Conservation (phyloP, 2,113 vertebrate genomes). For the Psammodynastes pulverulentus region DNA sequence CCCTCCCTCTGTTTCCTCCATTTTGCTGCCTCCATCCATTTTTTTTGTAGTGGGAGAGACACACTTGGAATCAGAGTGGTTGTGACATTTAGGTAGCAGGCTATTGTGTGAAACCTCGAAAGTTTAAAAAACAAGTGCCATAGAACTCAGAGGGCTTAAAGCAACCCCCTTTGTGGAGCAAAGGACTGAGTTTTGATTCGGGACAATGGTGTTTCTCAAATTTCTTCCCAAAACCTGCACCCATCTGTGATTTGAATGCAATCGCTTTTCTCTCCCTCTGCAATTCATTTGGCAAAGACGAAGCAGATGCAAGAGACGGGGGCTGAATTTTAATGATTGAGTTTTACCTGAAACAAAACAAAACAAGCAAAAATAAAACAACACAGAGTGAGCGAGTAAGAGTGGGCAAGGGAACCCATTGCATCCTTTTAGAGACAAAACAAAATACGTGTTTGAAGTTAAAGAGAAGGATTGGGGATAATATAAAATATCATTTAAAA, state of each 20-base stretch:
- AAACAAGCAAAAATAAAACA: constrained; percentile 42
- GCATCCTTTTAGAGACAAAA: constrained; percentile 55
- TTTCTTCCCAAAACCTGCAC: constrained; percentile 93
- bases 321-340: constrained; percentile 88
- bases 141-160: constrained; percentile 91
- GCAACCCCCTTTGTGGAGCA: constrained; percentile 83
- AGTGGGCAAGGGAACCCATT: constrained; percentile 31
- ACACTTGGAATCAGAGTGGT: constrained; percentile 76
- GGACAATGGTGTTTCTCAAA: constrained; percentile 98
- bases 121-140: constrained; percentile 96
- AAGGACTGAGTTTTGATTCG: constrained; percentile 96
- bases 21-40: constrained; percentile 59
- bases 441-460: constrained; percentile 67
- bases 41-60: constrained; percentile 49
- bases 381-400: constrained; percentile 25
- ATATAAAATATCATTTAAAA: constrained; percentile 70
- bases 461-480: constrained; percentile 51
- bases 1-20: constrained; percentile 54
- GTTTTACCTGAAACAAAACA: constrained; percentile 76
- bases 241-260: constrained; percentile 98
- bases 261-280: constrained; percentile 84
- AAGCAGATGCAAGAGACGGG: constrained; percentile 91
- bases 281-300: constrained; percentile 82
- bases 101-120: constrained; percentile 90
- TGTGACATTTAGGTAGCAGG: constrained; percentile 87